Conservation (phyloP, 2,113 vertebrate genomes). For the Epinephelus cyanopodus region DNA sequence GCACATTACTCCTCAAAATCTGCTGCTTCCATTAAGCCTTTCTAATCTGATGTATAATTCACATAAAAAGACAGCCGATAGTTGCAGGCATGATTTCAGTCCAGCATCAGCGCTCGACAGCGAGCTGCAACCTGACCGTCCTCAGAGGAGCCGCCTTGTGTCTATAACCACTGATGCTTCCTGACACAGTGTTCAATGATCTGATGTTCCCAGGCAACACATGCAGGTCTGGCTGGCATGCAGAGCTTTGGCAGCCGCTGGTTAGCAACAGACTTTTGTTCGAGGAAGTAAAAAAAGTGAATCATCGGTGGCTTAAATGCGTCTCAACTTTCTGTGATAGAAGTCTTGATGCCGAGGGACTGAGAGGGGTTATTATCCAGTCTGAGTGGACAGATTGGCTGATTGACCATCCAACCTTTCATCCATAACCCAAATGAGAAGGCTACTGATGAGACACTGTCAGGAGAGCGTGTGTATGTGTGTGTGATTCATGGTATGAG, state of each 20-base stretch:
- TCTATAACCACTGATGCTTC: constrained; percentile 26
- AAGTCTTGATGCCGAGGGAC: constrained; percentile 3
- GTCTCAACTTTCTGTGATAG: constrained; percentile 13
- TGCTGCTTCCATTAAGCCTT: background rate
- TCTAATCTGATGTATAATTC: constrained; percentile 25
- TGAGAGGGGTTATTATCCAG: constrained; percentile 27
- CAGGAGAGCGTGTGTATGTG: background rate
- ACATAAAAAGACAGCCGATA: constrained; percentile 12
- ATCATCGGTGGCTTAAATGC: constrained; percentile 29
- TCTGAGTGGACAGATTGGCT: constrained; percentile 47
- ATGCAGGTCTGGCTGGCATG: constrained; percentile 17
- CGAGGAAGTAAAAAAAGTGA: constrained; percentile 31
- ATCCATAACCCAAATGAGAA: constrained; percentile 17
- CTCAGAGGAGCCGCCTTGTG: background rate
- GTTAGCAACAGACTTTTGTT: constrained; percentile 47
- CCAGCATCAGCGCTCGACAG: background rate
- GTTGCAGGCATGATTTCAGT: background rate
- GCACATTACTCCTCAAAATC: background rate
- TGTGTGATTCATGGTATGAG: constrained; percentile 15
- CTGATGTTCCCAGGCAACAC: constrained; percentile 53
- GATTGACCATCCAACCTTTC: constrained; percentile 42
- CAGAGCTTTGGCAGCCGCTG: constrained; percentile 19
- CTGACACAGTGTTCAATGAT: constrained; percentile 34
- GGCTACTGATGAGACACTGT: constrained; percentile 29
- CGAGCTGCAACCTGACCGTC: constrained; percentile 4